A percentile compares a stretch with the other conserved stretches of the same genome.
Evolutionary conservation across 2,888 invertebrate species (phyloP).

Genomic region (Aphodius sticticus): DNA sequence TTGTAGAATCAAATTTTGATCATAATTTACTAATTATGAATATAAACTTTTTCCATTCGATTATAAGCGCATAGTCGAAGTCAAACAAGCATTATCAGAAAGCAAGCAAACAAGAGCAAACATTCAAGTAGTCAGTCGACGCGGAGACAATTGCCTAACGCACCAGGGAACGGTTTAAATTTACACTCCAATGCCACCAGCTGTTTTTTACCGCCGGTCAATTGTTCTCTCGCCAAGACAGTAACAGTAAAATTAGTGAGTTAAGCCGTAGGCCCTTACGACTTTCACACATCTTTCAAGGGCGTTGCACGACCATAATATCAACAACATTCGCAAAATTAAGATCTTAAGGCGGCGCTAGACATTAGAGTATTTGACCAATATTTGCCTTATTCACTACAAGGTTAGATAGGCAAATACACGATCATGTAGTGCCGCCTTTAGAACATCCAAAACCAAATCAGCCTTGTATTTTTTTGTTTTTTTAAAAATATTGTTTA

Average conservation of each 20-base stretch:
- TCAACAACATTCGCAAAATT: no score
- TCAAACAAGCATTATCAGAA: not conserved
- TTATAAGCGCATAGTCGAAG: not conserved
- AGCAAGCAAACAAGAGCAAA: not conserved
- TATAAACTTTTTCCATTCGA: not conserved
- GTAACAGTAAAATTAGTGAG: not conserved
- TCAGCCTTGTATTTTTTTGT: no score
- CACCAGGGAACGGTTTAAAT: not conserved
- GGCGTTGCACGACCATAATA: not conserved
- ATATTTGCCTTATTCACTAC: no score
- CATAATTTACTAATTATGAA: not conserved
- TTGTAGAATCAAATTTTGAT: no score
- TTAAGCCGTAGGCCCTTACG: not conserved
- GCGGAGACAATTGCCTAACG: not conserved
- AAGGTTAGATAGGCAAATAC: no score
- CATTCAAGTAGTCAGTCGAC: not conserved
- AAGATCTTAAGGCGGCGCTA: no score
- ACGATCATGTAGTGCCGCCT: no score
- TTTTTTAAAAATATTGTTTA: no score
- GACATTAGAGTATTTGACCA: no score
- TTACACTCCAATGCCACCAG: not conserved
- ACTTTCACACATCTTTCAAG: not conserved
- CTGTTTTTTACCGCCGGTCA: not conserved
- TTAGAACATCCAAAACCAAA: no score
- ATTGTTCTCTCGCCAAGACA: not conserved